Base-by-base conservation (phyloP, 1,140 invertebrate genomes). In the Ostrea edulis region DNA sequence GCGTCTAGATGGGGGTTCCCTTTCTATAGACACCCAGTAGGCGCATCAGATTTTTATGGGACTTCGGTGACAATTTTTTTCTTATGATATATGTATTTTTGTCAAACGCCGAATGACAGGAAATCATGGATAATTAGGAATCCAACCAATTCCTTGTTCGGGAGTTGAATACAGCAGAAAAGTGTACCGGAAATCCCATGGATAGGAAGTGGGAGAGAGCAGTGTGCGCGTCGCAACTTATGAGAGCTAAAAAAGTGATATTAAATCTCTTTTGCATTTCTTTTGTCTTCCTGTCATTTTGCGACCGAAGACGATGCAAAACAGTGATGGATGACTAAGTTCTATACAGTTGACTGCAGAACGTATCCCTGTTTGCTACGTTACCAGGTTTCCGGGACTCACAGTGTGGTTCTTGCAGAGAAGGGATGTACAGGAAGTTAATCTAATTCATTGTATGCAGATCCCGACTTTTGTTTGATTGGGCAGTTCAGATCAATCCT, bases 361-460 rank as follows among this genome's bases (percentile, higher is more conserved):
- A 25, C 22, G 25, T 77, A 22, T 29, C 29, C 68, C 68, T 77
- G 68, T 77, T 35, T 35, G 25, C 22, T 77, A 14, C 12, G 25
- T 77, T 77, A 25, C 29, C 68, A 29, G 25, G 68, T 77, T 77
- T 29, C 68, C 29, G 14, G 9, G 68, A 77, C 22, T 25, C 68
- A 25, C 25, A 77, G 68, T 29, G 68, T 29, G 68, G 35, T 77
- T 77, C 68, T 29, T 29, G 29, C 68, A 77, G 68, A 77, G 68
- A 77, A 25, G 14, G 25, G 68, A 77, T 77, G 68, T 77, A 25
- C 68, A 77, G 68, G 68, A 77, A 77, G 68, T 77, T 77, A 77
- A 77, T 77, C 25, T 77, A 77, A 77, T 77, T 77, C 68, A 77
- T 77, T 77, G 68, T 29, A 77, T 77, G 25, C 68, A 77, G 68